phyloP scores from a whole-genome alignment of 2,797 vertebrate genomes.

The Masticophis lateralis region DNA sequence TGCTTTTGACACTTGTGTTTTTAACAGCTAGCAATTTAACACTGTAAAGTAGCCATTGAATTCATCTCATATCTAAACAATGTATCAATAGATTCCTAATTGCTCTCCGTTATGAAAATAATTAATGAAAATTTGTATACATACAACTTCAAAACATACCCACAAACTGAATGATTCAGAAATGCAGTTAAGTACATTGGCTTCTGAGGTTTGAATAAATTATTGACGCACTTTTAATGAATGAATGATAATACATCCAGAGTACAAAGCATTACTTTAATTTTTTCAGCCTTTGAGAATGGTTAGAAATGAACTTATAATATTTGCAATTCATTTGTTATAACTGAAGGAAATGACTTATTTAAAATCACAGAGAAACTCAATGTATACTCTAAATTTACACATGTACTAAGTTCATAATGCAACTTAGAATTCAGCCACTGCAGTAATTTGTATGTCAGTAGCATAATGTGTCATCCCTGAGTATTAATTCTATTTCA shows the following conservation, averaged over 20 bases:
- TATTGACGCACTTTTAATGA: neutral
- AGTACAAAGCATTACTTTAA: neutral
- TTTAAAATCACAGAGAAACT: neutral
- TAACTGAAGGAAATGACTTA: conserved; percentile 6
- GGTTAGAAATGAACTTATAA: neutral
- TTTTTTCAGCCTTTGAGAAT: neutral
- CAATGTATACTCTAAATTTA: neutral
- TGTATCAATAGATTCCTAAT: neutral
- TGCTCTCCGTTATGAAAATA: neutral
- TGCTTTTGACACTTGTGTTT: neutral
- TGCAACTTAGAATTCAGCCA: neutral
- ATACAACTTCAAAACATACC: neutral
- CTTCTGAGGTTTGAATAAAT: neutral
- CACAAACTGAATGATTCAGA: neutral
- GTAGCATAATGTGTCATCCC: neutral
- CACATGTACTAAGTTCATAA: rapidly evolving
- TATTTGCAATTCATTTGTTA: neutral
- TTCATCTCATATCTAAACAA: neutral
- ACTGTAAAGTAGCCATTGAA: neutral
- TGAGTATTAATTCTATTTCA: neutral
- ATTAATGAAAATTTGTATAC: neutral
- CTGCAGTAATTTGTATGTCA: neutral
- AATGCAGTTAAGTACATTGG: neutral
- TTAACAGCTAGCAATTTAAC: neutral
- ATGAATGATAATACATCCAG: neutral